phyloP scores from a whole-genome alignment of 2,797 vertebrate species.

The Adrianichthys oophorus region DNA sequence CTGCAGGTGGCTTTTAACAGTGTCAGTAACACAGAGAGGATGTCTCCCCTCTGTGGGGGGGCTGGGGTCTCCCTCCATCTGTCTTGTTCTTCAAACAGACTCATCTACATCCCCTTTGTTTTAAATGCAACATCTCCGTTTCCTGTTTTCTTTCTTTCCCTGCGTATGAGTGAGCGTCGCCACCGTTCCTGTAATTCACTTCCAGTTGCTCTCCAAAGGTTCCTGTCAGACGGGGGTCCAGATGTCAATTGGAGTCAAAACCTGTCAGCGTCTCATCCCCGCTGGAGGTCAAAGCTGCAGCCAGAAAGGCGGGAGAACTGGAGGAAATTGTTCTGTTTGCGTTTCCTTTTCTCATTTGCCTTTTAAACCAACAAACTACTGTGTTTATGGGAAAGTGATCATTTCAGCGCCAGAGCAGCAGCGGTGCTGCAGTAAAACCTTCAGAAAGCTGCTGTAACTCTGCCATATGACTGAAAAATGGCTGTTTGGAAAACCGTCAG shows the following conservation, averaged over 20 bases:
- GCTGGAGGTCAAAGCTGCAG: slow-evolving; percentile 39
- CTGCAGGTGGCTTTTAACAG: slow-evolving; percentile 22
- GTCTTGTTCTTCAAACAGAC: slow-evolving; percentile 5
- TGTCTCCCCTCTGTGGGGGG: slow-evolving; percentile 63
- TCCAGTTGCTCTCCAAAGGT: slow-evolving; percentile 55
- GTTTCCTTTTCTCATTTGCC: slow-evolving; percentile 9
- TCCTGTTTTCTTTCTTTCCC: background rate
- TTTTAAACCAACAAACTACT: slow-evolving; percentile 5
- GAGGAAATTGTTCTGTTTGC: background rate
- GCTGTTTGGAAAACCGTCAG: slow-evolving; percentile 41
- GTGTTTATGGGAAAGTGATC: slow-evolving; percentile 20
- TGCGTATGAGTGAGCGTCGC: slow-evolving; percentile 11
- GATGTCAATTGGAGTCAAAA: slow-evolving; percentile 67
- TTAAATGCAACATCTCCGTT: slow-evolving; percentile 32
- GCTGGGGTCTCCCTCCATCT: slow-evolving; percentile 57
- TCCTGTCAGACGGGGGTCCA: slow-evolving; percentile 54
- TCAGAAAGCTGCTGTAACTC: background rate
- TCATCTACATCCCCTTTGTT: slow-evolving; percentile 19
- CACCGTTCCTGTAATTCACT: slow-evolving; percentile 56
- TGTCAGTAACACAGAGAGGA: slow-evolving; percentile 47
- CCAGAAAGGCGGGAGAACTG: slow-evolving; percentile 8
- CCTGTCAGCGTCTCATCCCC: slow-evolving; percentile 36
- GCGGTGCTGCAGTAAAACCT: slow-evolving; percentile 15
- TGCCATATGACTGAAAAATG: background rate
- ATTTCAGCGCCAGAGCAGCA: slow-evolving; percentile 19